Percentiles rank a stretch among this genome's conserved stretches.
These are phyloP conservation scores for Noctua janthina DNA, from an alignment of 2,888 invertebrate genomes.

Conservation along the genomic window DNA sequence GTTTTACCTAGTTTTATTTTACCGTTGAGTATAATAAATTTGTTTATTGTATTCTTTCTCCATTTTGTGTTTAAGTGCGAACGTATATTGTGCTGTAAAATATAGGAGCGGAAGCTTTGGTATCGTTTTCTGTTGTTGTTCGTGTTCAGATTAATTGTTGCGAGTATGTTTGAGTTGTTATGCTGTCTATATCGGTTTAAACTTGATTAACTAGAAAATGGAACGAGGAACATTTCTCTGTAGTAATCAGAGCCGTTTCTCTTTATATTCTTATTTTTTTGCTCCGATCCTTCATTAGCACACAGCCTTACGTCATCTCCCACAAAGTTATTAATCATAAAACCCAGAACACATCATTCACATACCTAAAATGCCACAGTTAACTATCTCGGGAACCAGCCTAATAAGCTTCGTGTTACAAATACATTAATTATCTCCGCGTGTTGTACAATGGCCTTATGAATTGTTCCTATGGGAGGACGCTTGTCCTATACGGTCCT, in stretches of 20 bases:
- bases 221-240: slow-evolving; percentile 10
- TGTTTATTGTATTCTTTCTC: slow-evolving; percentile 67
- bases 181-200: slow-evolving; percentile 31
- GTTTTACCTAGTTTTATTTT: slow-evolving; percentile 65
- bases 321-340: slow-evolving; percentile 43
- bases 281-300: slow-evolving; percentile 30
- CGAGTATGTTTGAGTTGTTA: slow-evolving; percentile 9
- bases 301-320: neutral
- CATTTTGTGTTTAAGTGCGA: slow-evolving; percentile 58
- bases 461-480: slow-evolving; percentile 70
- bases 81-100: slow-evolving; percentile 58
- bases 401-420: slow-evolving; percentile 79
- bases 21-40: slow-evolving; percentile 64
- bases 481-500: slow-evolving; percentile 55
- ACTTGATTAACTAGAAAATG: slow-evolving; percentile 32
- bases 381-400: slow-evolving; percentile 52
- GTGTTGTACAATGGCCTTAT: slow-evolving; percentile 63
- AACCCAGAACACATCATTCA: slow-evolving; percentile 47
- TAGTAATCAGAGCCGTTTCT: slow-evolving; percentile 10
- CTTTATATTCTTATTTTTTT: slow-evolving; percentile 2
- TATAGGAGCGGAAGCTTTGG: slow-evolving; percentile 46
- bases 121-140: slow-evolving; percentile 42
- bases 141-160: slow-evolving; percentile 37
- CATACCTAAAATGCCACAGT: slow-evolving; percentile 46
- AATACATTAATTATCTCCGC: slow-evolving; percentile 78